Evolutionary conservation across 2,888 invertebrate species (phyloP).

Genomic region (Himalopsyche japonica): DNA sequence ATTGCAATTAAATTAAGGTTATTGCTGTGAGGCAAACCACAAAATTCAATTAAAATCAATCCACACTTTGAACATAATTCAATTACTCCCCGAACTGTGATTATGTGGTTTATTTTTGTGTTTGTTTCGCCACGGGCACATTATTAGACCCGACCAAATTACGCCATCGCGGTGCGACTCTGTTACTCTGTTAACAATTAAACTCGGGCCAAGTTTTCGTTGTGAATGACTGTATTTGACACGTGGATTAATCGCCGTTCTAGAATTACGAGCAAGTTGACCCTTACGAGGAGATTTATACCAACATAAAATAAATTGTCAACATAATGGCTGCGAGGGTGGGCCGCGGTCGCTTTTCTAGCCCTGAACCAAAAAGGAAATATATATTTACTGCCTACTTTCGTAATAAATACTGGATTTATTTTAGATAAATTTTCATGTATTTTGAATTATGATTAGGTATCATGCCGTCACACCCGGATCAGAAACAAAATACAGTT

Average conservation of each 20-base stretch:
- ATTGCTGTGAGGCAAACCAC: background rate
- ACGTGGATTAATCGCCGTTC: background rate
- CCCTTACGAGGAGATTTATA: constrained; percentile 21
- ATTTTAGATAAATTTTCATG: background rate
- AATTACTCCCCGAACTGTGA: background rate
- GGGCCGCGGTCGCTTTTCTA: background rate
- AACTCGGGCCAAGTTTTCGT: background rate
- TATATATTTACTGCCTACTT: background rate
- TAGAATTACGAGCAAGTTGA: background rate
- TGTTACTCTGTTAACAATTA: background rate
- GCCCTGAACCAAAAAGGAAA: background rate
- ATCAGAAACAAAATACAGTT: background rate
- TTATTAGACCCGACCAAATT: background rate
- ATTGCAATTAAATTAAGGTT: background rate
- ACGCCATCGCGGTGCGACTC: background rate
- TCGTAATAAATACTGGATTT: background rate
- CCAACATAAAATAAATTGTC: constrained; percentile 32
- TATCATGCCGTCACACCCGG: background rate
- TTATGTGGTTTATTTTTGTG: background rate
- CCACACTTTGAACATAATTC: background rate
- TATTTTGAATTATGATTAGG: background rate
- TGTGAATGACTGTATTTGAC: background rate
- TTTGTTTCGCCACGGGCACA: background rate
- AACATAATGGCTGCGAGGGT: constrained; percentile 15
- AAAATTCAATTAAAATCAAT: background rate